Evolutionary conservation across 2,888 invertebrate genomes (phyloP), one percentile per base, ranked within the genome.

Genomic region (Epinotia brunnichana): DNA sequence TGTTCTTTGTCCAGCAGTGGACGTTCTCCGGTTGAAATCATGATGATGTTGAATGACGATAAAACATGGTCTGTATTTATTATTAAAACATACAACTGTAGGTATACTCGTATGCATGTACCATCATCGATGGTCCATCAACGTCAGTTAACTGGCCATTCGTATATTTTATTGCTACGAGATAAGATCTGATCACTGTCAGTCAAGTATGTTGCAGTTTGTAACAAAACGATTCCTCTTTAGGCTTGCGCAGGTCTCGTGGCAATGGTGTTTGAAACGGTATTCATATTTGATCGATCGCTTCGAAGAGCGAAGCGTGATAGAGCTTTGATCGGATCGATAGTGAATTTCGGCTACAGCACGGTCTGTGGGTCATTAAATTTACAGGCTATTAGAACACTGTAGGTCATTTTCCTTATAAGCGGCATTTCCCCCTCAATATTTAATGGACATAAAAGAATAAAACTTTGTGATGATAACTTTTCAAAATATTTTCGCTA

Each of bases 221-320:
- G 24, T 59, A 61, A 54, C 29, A 60, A 35, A 48, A 61, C 21
- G 62, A 63, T 41, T 35, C 29, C 13, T 69, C 41, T 44, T 51
- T 19, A 39, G 29, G 68, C 62, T 24, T 39, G 44, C 17, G 53
- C 21, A 5, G 48, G 60, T 56, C 54, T 68, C 19, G 29, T 54
- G 53, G 48, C 62, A 59, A 57, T 41, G 62, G 51, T 51, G 62
- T 68, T 62, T 73, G 57, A 51, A 69, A 57, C 59, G 59, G 56
- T 73, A 73, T 73, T 73, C 41, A 69, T 73, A 63, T 69, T 73
- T 69, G 57, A 69, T 63, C 51, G 57, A 69, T 63, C 51, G 71
- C 21, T 54, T 21, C 60, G 17, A 51, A 73, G 68, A 69, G 39
- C 69, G 35, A 73, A 69, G 51, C 69, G 59, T 73, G 62, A 63